Evolutionary conservation across 2,797 vertebrate genomes (phyloP).

Genomic region (Lepus townsendii): DNA sequence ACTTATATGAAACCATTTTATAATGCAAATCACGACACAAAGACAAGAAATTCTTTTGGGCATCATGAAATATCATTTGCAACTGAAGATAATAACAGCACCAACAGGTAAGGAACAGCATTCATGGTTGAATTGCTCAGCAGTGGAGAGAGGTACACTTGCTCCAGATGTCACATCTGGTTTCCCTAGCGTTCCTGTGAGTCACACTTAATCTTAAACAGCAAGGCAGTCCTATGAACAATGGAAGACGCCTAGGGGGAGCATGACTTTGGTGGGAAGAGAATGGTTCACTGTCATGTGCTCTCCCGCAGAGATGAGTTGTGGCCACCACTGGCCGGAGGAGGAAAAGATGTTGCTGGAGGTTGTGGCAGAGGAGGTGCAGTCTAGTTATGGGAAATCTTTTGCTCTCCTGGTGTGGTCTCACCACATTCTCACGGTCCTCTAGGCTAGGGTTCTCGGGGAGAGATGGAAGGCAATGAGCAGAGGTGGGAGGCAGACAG

Average conservation of each 20-base stretch:
- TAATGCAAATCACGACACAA: not conserved
- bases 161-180: constrained; percentile 39
- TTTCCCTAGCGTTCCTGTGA: not conserved
- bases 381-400: constrained; percentile 58
- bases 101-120: not conserved
- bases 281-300: not conserved
- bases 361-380: constrained; percentile 46
- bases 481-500: not conserved
- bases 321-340: not conserved
- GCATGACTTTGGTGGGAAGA: not conserved
- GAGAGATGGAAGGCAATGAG: not conserved
- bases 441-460: not conserved
- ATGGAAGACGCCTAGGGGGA: constrained; percentile 31
- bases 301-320: not conserved
- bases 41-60: not conserved
- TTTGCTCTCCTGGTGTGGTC: constrained; percentile 50
- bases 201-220: constrained; percentile 60
- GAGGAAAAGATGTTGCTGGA: not conserved
- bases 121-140: not conserved
- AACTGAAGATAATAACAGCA: not conserved
- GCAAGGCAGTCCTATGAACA: not conserved
- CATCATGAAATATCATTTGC: not conserved
- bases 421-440: constrained; percentile 50
- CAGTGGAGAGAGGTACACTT: not conserved
- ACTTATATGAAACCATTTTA: not conserved